Evolutionary conservation across 35 echinoderm and acorn worm species (phyloP), one percentile per base, ranked within the genome.

Genomic region (Patiria miniata): DNA sequence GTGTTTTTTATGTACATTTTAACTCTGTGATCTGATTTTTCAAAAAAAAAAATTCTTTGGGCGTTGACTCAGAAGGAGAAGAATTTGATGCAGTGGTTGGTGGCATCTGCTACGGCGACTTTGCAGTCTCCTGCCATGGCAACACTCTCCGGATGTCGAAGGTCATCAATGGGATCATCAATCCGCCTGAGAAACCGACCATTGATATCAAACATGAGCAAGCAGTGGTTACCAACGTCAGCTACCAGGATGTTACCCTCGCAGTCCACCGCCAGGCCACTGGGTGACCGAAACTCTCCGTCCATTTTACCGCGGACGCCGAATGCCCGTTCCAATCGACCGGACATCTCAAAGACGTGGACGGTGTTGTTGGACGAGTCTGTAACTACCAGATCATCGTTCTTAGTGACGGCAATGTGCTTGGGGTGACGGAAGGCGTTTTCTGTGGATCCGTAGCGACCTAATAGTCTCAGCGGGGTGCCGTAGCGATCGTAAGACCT

Each of bases 281-380:
- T 90, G 8, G 92, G 92, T 28, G 73, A 86, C 6, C 79, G 77
- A 59, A 94, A 87, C 56, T 89, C 81, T 16, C 87, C 92, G n/a
- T 85, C 78, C 26, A 77, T 39, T 58, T 94, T 94, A 4, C 91
- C 87, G 17, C 82, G 73, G 33, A 79, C 80, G 28, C 88, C 88
- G 52, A 94, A 90, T 50, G 81, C 77, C 18, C 88, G 65, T 55
- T 79, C 44, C 16, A 90, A 81, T 33, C 65, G n/a, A 14, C 92
- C 92, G 44, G 59, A 84, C 42, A 40, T 79, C 40, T 94, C 92
- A 78, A 93, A 94, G 37, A 94, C 73, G 18, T 94, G 88, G 19
- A 94, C 83, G 0, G 76, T 40, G 79, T 90, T 81, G 23, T 84
- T 90, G 34, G 79, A 78, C 8, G 51, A 86, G 52, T 94, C 92